Conservation (phyloP, 2,888 invertebrate species). For the Hypena proboscidalis region DNA sequence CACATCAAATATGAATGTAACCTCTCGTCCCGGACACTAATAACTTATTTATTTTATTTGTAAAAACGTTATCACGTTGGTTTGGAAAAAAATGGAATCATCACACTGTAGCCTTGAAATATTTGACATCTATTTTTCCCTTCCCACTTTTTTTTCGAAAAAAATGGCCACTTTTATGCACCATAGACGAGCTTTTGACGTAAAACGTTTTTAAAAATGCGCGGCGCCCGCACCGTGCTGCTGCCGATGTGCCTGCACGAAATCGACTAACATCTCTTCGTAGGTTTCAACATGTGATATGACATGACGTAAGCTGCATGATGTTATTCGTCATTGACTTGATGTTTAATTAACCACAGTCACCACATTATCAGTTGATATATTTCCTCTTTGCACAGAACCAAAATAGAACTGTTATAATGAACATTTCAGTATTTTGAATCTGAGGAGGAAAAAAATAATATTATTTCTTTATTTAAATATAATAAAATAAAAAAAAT, state of each 20-base stretch:
- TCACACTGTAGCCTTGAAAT: slow-evolving; percentile 82
- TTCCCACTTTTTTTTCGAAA: slow-evolving; percentile 63
- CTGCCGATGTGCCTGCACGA: slow-evolving; percentile 3
- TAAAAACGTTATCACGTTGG: slow-evolving; percentile 78
- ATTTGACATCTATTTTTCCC: slow-evolving; percentile 83
- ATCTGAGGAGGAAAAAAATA: too few relatives aligned
- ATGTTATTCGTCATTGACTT: too few relatives aligned
- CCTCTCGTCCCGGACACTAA: slow-evolving; percentile 42
- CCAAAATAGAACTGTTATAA: too few relatives aligned
- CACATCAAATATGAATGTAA: slow-evolving; percentile 51
- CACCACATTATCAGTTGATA: too few relatives aligned
- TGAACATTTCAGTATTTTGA: too few relatives aligned
- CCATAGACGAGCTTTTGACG: slow-evolving; percentile 52
- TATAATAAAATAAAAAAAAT: too few relatives aligned
- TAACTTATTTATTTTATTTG: slow-evolving; percentile 60
- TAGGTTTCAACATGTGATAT: too few relatives aligned
- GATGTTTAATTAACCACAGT: too few relatives aligned
- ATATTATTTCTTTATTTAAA: too few relatives aligned
- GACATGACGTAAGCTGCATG: too few relatives aligned
- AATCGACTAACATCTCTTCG: slow-evolving; percentile 50
- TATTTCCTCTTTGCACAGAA: too few relatives aligned
- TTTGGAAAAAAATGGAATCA: slow-evolving; percentile 78
- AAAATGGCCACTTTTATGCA: slow-evolving; percentile 60
- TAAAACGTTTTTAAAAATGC: slow-evolving; percentile 19
- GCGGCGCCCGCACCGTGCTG: neutral